Base-by-base conservation (phyloP, 2,113 vertebrate genomes). In the Campylomormyrus numenius region DNA sequence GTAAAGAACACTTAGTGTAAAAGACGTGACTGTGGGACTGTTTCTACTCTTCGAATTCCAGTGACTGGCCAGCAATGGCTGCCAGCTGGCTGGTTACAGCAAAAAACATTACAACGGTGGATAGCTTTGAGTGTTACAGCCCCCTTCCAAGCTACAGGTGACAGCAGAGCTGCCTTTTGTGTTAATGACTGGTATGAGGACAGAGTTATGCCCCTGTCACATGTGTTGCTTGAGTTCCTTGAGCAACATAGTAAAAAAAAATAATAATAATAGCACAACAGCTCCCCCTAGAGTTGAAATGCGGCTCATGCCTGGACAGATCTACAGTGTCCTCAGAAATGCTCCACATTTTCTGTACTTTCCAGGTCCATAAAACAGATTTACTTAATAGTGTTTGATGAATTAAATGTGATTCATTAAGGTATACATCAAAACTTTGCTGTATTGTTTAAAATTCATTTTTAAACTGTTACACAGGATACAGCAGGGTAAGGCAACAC, bases 281-380 rank as follows among this genome's bases (percentile, higher is more conserved):
- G 89, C 92, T 39, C 94, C 94, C 91, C 91, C 95, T 96, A 90
- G 88, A 91, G 95, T 48, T 48, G 91, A 89, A 88, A 56, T 58
- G 31, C 21, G 27, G 9, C 21, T 49, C 66, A 9, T 19, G 24
- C 21, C 48, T 31, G 48, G n/a, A 27, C 31, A 17, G 42, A 11
- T 87, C 50, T 87, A 15, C 27, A 87, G n/a, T 15, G 31, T 80
- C 13, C 35, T 80, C 74, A 80, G 35, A 80, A 80, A 80, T 80
- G 35, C 35, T 77, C 9, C 35, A 77, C 70, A 77, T 77, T 10
- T 77, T 35, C 11, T 39, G 35, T 80, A 80, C 17, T 80, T 39
- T 39, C 10, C 74, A 80, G 35, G 17, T 80, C 35, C 74, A 77
- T 15, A 31, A 77, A 35, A 77, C 31, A 77, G 3, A 31, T 39